A percentile compares a stretch with the other conserved stretches of the same genome.
These are phyloP conservation scores for Centruroides sculpturatus DNA, from an alignment of 1,140 invertebrate species.

Conservation along the genomic window DNA sequence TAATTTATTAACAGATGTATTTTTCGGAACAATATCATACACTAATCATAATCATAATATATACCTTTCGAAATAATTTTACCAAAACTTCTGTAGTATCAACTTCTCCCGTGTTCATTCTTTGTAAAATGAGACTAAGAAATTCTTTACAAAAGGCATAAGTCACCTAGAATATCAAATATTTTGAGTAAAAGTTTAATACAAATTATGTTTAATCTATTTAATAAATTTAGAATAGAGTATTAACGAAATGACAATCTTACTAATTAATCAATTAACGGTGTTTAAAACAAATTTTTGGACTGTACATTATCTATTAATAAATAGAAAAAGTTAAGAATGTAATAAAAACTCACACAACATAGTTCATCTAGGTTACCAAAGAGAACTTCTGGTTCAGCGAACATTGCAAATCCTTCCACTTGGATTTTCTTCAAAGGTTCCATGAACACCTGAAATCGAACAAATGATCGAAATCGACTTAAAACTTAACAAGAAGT, in stretches of 20 bases:
- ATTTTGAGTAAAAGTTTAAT: background rate
- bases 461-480: too few relatives aligned
- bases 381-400: constrained; percentile 50
- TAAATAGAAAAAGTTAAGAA: background rate
- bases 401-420: constrained; percentile 50
- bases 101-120: constrained; percentile 33
- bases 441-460: constrained; percentile 48
- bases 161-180: constrained; percentile 36
- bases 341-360: constrained; percentile 35
- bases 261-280: background rate
- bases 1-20: too few relatives aligned
- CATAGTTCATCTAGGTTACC: constrained; percentile 54
- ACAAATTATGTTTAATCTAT: background rate
- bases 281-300: background rate
- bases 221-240: background rate
- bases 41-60: background rate
- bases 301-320: too few relatives aligned
- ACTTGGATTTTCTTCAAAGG: constrained; percentile 54
- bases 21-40: too few relatives aligned
- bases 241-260: background rate
- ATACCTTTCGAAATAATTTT: constrained; percentile 43
- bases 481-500: too few relatives aligned
- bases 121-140: constrained; percentile 39
- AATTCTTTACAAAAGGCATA: constrained; percentile 54
- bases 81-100: constrained; percentile 40